phyloP scores from a whole-genome alignment of 1,140 invertebrate species.

The Drosophila lacteicornis region DNA sequence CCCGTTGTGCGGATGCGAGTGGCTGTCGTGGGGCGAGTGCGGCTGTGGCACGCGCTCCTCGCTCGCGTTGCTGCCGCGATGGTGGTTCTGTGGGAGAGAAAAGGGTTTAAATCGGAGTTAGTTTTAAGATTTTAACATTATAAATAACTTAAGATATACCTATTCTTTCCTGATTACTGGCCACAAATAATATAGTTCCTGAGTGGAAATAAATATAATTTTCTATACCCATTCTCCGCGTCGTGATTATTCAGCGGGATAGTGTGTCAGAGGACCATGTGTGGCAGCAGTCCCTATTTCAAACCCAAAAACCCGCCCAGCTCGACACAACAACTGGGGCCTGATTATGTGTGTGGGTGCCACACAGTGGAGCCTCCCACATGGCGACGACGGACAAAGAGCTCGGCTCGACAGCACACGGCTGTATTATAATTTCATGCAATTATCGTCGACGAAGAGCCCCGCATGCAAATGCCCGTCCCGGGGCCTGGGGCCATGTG shows the following conservation, averaged over 20 bases:
- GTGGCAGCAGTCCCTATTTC: background rate
- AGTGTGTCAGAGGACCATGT: conserved; percentile 43
- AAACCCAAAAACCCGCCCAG: background rate
- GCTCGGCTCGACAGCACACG: conserved; percentile 25
- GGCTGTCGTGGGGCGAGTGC: conserved; percentile 73
- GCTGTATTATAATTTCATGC: conserved; percentile 83
- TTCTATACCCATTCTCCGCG: conserved; percentile 2
- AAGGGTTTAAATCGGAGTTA: background rate
- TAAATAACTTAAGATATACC: background rate
- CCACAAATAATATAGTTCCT: background rate
- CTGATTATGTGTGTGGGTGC: conserved; percentile 48
- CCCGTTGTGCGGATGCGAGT: conserved; percentile 56
- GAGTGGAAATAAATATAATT: conserved; percentile 43
- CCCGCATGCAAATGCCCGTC: conserved; percentile 50
- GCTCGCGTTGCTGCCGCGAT: conserved; percentile 74
- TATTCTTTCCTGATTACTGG: background rate
- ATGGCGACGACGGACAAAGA: conserved; percentile 26
- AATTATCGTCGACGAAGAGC: conserved; percentile 71
- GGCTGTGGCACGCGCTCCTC: conserved; percentile 83
- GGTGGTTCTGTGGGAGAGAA: conserved; percentile 57
- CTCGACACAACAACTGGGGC: conserved; percentile 16
- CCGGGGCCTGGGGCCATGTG: conserved; percentile 36
- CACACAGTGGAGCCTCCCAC: conserved; percentile 58
- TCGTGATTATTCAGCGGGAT: conserved; percentile 17
- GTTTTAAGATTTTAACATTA: background rate